These are phyloP conservation scores for Cheilosia grossa DNA, from an alignment of 2,888 invertebrate genomes.

Conservation along the genomic window DNA sequence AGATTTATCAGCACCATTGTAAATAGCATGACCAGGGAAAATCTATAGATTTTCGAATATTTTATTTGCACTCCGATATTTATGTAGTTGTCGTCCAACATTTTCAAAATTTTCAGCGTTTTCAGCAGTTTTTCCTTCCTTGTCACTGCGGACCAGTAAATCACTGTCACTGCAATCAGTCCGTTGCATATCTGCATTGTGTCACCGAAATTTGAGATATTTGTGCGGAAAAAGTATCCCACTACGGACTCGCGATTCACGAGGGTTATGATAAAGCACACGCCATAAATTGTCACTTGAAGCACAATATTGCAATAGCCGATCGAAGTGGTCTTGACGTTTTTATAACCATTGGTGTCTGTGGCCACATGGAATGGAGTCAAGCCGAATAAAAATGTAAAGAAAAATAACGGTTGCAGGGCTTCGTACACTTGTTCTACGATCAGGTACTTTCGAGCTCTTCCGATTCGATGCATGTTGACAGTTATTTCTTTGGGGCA, in stretches of 20 bases:
- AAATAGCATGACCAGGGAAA: constrained; percentile 78
- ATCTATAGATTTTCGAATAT: constrained; percentile 80
- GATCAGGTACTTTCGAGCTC: constrained; percentile 79
- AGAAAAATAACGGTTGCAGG: constrained; percentile 79
- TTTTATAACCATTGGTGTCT: constrained; percentile 78
- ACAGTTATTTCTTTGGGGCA: background rate
- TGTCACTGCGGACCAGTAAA: constrained; percentile 79
- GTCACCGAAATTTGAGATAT: constrained; percentile 81
- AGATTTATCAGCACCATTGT: constrained; percentile 79
- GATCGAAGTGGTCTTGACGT: constrained; percentile 77
- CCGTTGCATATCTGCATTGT: constrained; percentile 81
- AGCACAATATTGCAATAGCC: constrained; percentile 76
- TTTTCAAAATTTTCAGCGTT: constrained; percentile 78
- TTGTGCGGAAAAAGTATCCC: constrained; percentile 81
- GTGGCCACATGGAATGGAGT: constrained; percentile 80
- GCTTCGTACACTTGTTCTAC: constrained; percentile 81
- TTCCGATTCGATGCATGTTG: constrained; percentile 34
- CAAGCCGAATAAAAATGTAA: constrained; percentile 80
- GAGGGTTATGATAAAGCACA: constrained; percentile 77
- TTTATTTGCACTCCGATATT: constrained; percentile 80
- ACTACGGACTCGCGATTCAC: constrained; percentile 80
- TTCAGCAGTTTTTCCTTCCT: constrained; percentile 79
- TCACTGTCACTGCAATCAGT: constrained; percentile 79
- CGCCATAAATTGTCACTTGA: constrained; percentile 74
- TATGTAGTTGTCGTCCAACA: constrained; percentile 79